Conservation (phyloP, 2,888 invertebrate genomes). For the Xylota sylvarum region DNA sequence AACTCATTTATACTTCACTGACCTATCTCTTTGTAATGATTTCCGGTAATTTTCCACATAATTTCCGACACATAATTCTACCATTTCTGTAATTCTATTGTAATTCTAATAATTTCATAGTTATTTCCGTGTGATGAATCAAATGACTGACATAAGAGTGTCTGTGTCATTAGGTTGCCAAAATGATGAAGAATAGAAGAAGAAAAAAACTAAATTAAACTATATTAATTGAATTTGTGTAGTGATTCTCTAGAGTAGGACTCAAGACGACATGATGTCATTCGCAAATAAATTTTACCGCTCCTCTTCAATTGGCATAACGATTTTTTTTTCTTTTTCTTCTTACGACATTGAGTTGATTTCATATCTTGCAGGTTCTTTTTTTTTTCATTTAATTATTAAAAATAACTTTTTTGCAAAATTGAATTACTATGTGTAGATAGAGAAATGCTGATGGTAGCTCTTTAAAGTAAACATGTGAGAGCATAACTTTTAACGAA, state of each 20-base stretch:
- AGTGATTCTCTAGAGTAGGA: not conserved
- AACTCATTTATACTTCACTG: not conserved
- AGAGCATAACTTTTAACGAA: conserved; percentile 7
- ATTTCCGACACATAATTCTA: not conserved
- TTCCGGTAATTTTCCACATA: conserved; percentile 2
- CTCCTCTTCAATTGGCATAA: conserved; percentile 29
- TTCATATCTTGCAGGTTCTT: not conserved
- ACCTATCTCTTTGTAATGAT: not conserved
- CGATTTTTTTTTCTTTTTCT: not conserved
- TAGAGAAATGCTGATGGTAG: not conserved
- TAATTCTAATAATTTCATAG: conserved; percentile 6
- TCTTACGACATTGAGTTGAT: conserved; percentile 12
- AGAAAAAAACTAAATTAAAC: conserved; percentile 2
- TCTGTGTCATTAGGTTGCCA: conserved; percentile 5
- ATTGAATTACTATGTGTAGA: not conserved
- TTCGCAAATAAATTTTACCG: conserved; percentile 18
- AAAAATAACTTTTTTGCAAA: not conserved
- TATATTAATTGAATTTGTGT: conserved; percentile 16
- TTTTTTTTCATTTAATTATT: not conserved
- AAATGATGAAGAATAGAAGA: not conserved
- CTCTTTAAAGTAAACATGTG: not conserved
- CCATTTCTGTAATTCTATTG: conserved; percentile 5
- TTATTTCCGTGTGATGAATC: conserved; percentile 2
- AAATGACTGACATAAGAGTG: not conserved
- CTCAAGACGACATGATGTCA: conserved; percentile 28